Evolutionary conservation across 2,888 invertebrate genomes (phyloP).

Genomic region (Drosophila atripex): DNA sequence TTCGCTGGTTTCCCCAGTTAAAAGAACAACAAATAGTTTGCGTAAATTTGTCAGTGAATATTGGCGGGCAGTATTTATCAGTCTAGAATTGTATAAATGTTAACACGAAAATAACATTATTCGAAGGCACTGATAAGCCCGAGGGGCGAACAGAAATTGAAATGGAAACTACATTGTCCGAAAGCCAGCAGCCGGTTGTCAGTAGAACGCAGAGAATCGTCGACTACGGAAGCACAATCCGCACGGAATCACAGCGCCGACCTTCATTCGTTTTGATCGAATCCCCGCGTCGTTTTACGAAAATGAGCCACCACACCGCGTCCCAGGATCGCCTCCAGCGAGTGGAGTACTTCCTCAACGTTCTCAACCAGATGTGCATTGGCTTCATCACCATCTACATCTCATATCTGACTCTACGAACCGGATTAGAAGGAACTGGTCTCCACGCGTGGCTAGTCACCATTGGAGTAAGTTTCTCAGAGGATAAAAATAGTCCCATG

Average conservation of each 20-base stretch:
- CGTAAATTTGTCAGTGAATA: conserved; percentile 40
- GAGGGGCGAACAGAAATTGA: conserved; percentile 16
- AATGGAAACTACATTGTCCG: conserved; percentile 49
- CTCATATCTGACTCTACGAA: conserved; percentile 74
- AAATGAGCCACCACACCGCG: conserved; percentile 66
- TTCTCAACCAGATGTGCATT: conserved; percentile 81
- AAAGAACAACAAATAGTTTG: conserved; percentile 4
- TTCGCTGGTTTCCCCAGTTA: conserved; percentile 3
- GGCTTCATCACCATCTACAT: conserved; percentile 82
- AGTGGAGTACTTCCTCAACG: conserved; percentile 71
- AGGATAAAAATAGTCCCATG: no score
- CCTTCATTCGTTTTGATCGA: conserved; percentile 53
- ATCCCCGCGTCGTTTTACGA: conserved; percentile 56
- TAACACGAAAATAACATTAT: conserved; percentile 73
- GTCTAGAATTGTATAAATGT: conserved; percentile 26
- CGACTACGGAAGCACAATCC: conserved; percentile 77
- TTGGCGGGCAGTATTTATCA: conserved; percentile 51
- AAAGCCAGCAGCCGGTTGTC: conserved; percentile 52
- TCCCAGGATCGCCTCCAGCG: conserved; percentile 55
- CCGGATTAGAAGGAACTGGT: conserved; percentile 65
- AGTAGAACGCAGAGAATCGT: conserved; percentile 56
- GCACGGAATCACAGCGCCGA: conserved; percentile 13
- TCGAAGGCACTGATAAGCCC: conserved; percentile 53
- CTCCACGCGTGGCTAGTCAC: conserved; percentile 82
- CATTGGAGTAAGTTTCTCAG: conserved; percentile 69